Conservation (phyloP, 2,113 vertebrate species). For the Rutilus rutilus region DNA sequence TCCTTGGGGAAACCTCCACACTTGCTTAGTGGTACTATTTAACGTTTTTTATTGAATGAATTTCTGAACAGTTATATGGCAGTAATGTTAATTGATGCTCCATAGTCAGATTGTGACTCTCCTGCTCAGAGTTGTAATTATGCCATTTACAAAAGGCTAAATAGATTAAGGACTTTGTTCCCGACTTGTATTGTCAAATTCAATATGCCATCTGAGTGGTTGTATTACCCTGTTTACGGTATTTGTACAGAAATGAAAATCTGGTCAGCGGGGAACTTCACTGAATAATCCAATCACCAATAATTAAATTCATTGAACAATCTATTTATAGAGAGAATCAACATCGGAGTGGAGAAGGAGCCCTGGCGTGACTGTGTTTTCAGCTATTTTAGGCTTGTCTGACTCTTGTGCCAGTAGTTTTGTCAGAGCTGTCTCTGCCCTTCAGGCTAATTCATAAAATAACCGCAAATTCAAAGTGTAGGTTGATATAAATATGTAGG, state of each 20-base stretch:
- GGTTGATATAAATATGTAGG: too few relatives aligned
- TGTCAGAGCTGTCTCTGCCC: not conserved
- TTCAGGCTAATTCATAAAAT: not conserved
- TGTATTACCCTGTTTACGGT: constrained; percentile 35
- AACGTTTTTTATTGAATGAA: not conserved
- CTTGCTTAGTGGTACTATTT: not conserved
- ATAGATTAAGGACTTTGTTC: constrained; percentile 50
- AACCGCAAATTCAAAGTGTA: not conserved
- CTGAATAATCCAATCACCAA: constrained; percentile 40
- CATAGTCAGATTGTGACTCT: constrained; percentile 45
- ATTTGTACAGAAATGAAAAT: constrained; percentile 28
- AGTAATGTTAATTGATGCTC: constrained; percentile 17
- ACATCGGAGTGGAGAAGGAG: not conserved
- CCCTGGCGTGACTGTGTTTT: not conserved
- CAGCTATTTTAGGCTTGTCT: not conserved
- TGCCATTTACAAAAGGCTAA: constrained; percentile 50
- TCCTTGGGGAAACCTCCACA: too few relatives aligned
- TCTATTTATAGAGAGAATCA: constrained; percentile 3
- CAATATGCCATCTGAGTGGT: constrained; percentile 40
- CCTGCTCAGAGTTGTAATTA: constrained; percentile 37
- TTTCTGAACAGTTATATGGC: not conserved
- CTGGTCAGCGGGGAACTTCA: constrained; percentile 9
- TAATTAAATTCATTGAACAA: constrained; percentile 28
- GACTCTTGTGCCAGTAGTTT: not conserved
- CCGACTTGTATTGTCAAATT: constrained; percentile 40